These are phyloP conservation scores for Helicoverpa armigera DNA, from an alignment of 1,140 invertebrate genomes.

Conservation along the genomic window DNA sequence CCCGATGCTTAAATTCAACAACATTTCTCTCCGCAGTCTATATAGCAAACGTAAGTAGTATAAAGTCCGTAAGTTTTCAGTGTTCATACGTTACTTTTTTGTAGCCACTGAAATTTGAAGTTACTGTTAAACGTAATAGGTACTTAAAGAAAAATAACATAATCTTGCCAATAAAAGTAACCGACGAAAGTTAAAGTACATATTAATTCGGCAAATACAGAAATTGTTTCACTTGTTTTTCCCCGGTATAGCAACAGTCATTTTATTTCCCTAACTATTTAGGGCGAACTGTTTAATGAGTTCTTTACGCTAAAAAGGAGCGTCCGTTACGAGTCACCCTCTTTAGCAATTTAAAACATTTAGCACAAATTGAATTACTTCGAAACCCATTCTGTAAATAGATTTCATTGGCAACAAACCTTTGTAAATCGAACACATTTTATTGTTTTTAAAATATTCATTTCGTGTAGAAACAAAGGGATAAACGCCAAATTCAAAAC, in stretches of 20 bases:
- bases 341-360: constrained; percentile 44
- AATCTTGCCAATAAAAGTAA: constrained; percentile 33
- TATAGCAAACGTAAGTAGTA: no score
- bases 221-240: constrained; percentile 42
- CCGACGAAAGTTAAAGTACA: constrained; percentile 34
- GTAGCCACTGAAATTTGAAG: no score
- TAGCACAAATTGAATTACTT: constrained; percentile 38
- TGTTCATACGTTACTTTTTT: no score
- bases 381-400: constrained; percentile 28
- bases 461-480: constrained; percentile 8
- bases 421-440: constrained; percentile 20
- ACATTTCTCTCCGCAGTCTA: no score
- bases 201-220: constrained; percentile 32
- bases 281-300: constrained; percentile 44
- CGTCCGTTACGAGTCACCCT: constrained; percentile 34
- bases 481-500: background rate
- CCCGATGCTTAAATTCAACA: no score
- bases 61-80: no score
- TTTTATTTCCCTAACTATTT: constrained; percentile 49
- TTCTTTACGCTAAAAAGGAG: constrained; percentile 34
- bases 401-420: background rate
- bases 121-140: no score
- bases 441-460: constrained; percentile 21
- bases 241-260: constrained; percentile 36
- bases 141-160: constrained; percentile 24